Evolutionary conservation across 2,888 invertebrate species (phyloP), one percentile per base, ranked within the genome.

Genomic region (Apodemia duryi): DNA sequence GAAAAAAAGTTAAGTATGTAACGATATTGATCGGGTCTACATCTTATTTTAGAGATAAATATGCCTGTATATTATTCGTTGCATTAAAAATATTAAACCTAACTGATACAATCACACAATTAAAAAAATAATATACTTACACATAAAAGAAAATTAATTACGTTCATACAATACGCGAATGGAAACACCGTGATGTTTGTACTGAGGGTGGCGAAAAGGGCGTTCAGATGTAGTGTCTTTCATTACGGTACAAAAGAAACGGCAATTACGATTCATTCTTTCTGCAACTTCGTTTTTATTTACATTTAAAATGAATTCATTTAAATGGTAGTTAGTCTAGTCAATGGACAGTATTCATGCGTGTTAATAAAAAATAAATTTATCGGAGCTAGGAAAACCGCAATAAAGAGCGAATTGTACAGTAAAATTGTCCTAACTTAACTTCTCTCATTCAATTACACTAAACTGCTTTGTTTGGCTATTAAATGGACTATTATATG

Each of bases 101-200:
- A 4, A 43, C 4, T 13, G 43, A 3, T 43, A 0, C 11, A 11
- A 43, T 2, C 4, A 2, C 11, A 11, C 10, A n/a, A 49, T n/a
- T 49, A n/a, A 49, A 49, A 46, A 49, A 49, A 49, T 49, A 49
- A 75, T 75, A 38, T 38, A 7, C 79, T 78, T 76, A 76, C 78
- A 76, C 80, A 82, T 84, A 84, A 85, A 86, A 85, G 84, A 82
- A 81, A 86, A 88, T 88, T 88, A 85, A 88, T 88, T 85, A 87
- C 85, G 79, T 81, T 77, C 74, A 74, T 77, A 84, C 83, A 85
- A 85, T 81, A 76, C 77, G 70, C 72, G 69, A 79, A 77, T 80
- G 81, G 83, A 83, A 83, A 82, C 84, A 77, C 78, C 78, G 80
- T 79, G 81, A 79, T 80, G 80, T 81, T 82, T 82, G 69, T 66